phyloP scores from a whole-genome alignment of 2,113 vertebrate species.

The Otocyon megalotis region DNA sequence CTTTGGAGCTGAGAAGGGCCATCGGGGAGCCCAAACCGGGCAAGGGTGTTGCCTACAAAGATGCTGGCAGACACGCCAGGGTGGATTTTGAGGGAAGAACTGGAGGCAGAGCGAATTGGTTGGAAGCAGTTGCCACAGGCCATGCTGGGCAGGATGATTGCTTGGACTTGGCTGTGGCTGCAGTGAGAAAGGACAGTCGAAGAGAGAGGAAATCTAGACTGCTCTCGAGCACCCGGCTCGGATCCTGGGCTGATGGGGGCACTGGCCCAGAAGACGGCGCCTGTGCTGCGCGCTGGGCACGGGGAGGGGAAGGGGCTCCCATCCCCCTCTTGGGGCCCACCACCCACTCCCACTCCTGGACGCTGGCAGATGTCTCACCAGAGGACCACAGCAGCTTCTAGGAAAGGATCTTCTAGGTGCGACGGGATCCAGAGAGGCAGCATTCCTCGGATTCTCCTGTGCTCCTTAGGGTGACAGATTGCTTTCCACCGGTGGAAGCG shows the following conservation, averaged over 20 bases:
- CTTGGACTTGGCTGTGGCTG: not conserved
- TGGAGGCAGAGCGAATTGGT: too few relatives aligned
- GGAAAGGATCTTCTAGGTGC: not conserved
- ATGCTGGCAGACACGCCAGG: not conserved
- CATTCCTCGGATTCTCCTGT: not conserved
- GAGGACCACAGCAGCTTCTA: not conserved
- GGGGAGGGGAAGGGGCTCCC: accelerated
- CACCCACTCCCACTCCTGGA: not conserved
- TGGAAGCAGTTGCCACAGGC: not conserved
- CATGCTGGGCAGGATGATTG: not conserved
- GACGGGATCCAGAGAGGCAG: not conserved
- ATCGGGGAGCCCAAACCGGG: accelerated
- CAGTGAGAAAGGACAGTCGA: not conserved
- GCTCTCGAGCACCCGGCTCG: not conserved
- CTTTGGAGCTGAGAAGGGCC: not conserved
- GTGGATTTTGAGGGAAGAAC: not conserved
- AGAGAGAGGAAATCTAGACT: not conserved
- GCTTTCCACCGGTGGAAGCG: not conserved
- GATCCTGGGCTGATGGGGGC: too few relatives aligned
- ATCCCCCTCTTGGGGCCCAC: accelerated
- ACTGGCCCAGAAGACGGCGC: accelerated
- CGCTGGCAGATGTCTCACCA: not conserved
- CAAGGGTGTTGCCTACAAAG: not conserved
- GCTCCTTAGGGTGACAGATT: not conserved
- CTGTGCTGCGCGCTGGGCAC: too few relatives aligned